phyloP scores from a whole-genome alignment of 2,113 vertebrate species.

The Urocitellus parryii region DNA sequence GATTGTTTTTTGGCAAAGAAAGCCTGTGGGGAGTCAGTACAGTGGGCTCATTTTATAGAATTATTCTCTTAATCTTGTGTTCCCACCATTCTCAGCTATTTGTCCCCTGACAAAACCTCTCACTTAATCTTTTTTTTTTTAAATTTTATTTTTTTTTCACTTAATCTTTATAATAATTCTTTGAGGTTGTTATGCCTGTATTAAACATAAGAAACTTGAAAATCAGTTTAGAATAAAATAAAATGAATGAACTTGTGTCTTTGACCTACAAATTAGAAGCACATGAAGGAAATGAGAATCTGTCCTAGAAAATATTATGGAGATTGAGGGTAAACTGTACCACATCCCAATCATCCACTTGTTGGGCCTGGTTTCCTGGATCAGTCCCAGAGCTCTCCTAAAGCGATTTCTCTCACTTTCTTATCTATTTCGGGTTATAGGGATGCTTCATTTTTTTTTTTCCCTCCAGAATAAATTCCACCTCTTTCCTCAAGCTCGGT shows the following conservation, averaged over 20 bases:
- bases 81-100: too few relatives aligned
- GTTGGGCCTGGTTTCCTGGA: background rate
- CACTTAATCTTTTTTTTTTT: constrained; percentile 54
- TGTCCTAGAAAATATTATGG: background rate
- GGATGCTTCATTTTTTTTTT: background rate
- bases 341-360: background rate
- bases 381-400: background rate
- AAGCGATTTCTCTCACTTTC: background rate
- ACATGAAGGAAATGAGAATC: constrained; percentile 46
- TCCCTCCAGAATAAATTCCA: background rate
- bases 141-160: too few relatives aligned
- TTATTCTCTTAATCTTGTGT: too few relatives aligned
- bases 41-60: too few relatives aligned
- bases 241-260: constrained; percentile 9
- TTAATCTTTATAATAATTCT: constrained; percentile 39
- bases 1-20: too few relatives aligned
- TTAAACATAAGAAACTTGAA: constrained; percentile 40
- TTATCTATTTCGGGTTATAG: background rate
- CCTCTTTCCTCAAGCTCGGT: background rate
- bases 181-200: background rate
- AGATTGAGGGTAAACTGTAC: background rate
- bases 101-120: background rate
- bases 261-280: constrained; percentile 15
- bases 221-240: constrained; percentile 45
- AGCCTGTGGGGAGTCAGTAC: too few relatives aligned